Conservation (phyloP, 2,888 invertebrate genomes). For the Synanthedon tipuliformis region DNA sequence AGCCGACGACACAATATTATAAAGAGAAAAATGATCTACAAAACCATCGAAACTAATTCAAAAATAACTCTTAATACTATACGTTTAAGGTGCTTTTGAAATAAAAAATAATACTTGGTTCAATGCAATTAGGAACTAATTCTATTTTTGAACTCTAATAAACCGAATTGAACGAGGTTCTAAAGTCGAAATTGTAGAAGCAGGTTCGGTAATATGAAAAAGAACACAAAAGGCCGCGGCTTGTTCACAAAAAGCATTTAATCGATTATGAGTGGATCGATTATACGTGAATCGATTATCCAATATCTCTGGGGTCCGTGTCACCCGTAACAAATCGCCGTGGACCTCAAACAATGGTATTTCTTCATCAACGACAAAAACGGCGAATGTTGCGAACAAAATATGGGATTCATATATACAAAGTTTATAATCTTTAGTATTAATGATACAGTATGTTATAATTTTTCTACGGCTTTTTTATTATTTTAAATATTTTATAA, state of each 20-base stretch:
- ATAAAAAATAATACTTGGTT: neutral
- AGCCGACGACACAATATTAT: neutral
- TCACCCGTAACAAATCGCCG: conserved; percentile 56
- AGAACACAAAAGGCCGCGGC: conserved; percentile 44
- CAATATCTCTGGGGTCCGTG: conserved; percentile 40
- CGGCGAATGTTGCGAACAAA: conserved; percentile 41
- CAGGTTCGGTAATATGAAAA: conserved; percentile 13
- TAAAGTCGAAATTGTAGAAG: neutral
- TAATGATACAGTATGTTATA: too few relatives aligned
- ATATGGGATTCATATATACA: conserved; percentile 34
- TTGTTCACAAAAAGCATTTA: conserved; percentile 40
- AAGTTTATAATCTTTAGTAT: conserved; percentile 34
- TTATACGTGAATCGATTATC: conserved; percentile 55
- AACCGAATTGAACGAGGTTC: neutral
- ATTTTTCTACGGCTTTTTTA: too few relatives aligned
- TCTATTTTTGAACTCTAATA: neutral
- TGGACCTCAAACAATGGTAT: conserved; percentile 51
- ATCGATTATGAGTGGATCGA: conserved; percentile 59
- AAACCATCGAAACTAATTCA: neutral
- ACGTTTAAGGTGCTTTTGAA: neutral
- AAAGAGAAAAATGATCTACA: neutral
- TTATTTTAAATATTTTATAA: too few relatives aligned
- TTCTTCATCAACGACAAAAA: conserved; percentile 65
- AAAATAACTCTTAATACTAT: neutral
- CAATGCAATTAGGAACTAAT: neutral